Percentiles rank a stretch among this genome's conserved stretches.
phyloP scores from a whole-genome alignment of 2,797 vertebrate species.

The Antennarius maculatus region DNA sequence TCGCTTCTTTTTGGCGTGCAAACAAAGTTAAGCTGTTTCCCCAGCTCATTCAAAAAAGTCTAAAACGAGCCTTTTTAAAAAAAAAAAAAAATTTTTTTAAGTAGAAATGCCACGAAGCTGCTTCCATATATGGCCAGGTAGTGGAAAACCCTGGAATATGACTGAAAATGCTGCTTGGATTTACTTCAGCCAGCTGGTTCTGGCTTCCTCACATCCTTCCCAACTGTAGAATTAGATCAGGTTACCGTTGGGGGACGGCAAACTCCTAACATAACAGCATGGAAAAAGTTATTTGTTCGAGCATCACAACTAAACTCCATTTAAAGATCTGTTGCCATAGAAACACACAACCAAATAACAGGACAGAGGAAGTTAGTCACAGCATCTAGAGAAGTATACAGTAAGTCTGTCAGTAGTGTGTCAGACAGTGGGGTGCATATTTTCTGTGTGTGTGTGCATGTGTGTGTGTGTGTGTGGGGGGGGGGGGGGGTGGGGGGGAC shows the following conservation, averaged over 20 bases:
- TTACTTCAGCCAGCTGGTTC: neutral
- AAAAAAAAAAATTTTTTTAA: too few species aligned
- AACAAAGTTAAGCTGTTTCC: neutral
- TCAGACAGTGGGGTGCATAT: neutral
- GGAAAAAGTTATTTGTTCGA: neutral
- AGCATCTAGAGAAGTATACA: neutral
- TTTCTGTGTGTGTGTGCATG: neutral
- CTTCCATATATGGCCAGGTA: slow-evolving; percentile 55
- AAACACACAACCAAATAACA: slow-evolving; percentile 51
- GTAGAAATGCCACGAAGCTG: slow-evolving; percentile 1
- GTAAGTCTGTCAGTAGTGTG: neutral
- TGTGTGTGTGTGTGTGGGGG: slow-evolving; percentile 2
- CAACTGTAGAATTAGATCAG: neutral
- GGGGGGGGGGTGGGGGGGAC: neutral
- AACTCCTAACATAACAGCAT: neutral
- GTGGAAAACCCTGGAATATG: slow-evolving; percentile 12
- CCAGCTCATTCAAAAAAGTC: neutral
- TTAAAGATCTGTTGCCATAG: slow-evolving; percentile 59
- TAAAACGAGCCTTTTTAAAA: neutral
- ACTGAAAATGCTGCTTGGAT: neutral
- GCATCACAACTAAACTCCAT: slow-evolving; percentile 11
- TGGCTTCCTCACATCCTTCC: neutral
- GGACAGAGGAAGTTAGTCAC: slow-evolving; percentile 15
- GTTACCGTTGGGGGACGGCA: neutral
- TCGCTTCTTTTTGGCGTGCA: neutral